Base-by-base conservation (phyloP, 2,797 vertebrate genomes). In the Melopsittacus undulatus region DNA sequence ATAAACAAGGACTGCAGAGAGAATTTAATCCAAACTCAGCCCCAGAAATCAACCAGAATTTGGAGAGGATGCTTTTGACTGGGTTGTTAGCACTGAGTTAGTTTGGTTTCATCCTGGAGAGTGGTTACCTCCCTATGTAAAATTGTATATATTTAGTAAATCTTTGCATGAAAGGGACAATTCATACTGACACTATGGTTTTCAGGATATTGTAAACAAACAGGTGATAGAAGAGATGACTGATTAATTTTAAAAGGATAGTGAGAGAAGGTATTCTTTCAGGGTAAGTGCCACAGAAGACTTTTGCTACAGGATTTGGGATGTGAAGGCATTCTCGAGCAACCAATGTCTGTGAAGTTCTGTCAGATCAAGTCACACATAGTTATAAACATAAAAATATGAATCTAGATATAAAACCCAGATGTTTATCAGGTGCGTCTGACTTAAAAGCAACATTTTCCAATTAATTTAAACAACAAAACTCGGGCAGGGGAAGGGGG, bases 401-500 rank as follows among this genome's bases (percentile, higher is more conserved):
- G 6, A 27, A 24, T 56, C 42, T 48, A 42, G 26, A 70, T 42
- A 38, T 8, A 56, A 62, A 74, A 87, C 52, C 5, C 1, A 64
- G 10, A 48, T 43, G 22, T 42, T 86, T 87, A 24, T 36, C 51
- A 66, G 20, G 10, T 45, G 46, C 48, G 86, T 22, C 21, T 61
- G 68, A 88, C 21, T 73, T 80, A 49, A 80, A 79, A 69, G 9
- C 21, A 83, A 2, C 38, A 15, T 52, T n/a, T 66, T 80, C n/a
- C 12, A 15, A 43, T 70, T 2, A 32, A 88, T 57, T 45, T 49
- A 67, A 91, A 73, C 16, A 52, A 13, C 8, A 56, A 54, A 89
- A 68, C 7, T 9, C 3, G 5, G 7, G 24, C 8, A 2, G 0
- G 1, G 7, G 46, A 22, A 32, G 3, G 0, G 0, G 5, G 36